Percentiles rank a stretch among this genome's conserved stretches.
phyloP scores from a whole-genome alignment of 2,113 vertebrate genomes.

The Motacilla tschutschensis region DNA sequence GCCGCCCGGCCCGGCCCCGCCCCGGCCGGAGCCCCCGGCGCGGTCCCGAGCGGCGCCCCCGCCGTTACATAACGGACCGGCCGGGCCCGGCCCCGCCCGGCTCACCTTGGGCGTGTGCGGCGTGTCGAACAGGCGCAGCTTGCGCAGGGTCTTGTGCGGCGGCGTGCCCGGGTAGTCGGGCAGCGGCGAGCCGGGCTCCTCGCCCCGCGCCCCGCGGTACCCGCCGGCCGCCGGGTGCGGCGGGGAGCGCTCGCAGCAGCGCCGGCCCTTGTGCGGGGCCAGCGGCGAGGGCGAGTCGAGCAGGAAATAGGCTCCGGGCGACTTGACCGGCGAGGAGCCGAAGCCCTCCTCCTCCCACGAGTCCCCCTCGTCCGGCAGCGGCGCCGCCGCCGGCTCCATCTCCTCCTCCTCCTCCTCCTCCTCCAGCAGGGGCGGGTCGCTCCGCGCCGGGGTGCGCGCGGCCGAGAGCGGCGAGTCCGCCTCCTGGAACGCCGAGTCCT shows the following conservation, averaged over 20 bases:
- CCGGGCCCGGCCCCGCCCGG: neutral
- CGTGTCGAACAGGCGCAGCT: conserved; percentile 92
- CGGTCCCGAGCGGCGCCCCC: neutral
- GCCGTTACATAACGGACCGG: neutral
- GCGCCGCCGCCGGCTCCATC: conserved; percentile 57
- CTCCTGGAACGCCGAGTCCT: conserved; percentile 93
- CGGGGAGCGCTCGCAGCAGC: conserved; percentile 44
- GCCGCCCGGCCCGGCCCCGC: neutral
- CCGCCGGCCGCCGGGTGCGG: neutral
- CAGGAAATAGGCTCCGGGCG: conserved; percentile 71
- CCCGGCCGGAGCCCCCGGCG: neutral
- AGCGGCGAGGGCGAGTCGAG: conserved; percentile 78
- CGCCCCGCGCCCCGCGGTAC: conserved; percentile 35
- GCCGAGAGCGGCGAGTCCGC: conserved; percentile 83
- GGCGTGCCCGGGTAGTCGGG: conserved; percentile 90
- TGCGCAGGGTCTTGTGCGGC: conserved; percentile 93
- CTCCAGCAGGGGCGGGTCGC: conserved; percentile 62
- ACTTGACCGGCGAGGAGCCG: conserved; percentile 81
- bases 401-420: conserved; percentile 58
- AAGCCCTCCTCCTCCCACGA: conserved; percentile 88
- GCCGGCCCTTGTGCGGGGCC: conserved; percentile 63
- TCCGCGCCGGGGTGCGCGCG: conserved; percentile 57
- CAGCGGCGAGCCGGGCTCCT: conserved; percentile 77
- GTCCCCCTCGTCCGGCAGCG: conserved; percentile 77
- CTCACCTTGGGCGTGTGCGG: conserved; percentile 94